Conservation (phyloP, 1,140 invertebrate species). For the Calycopis cecrops region DNA sequence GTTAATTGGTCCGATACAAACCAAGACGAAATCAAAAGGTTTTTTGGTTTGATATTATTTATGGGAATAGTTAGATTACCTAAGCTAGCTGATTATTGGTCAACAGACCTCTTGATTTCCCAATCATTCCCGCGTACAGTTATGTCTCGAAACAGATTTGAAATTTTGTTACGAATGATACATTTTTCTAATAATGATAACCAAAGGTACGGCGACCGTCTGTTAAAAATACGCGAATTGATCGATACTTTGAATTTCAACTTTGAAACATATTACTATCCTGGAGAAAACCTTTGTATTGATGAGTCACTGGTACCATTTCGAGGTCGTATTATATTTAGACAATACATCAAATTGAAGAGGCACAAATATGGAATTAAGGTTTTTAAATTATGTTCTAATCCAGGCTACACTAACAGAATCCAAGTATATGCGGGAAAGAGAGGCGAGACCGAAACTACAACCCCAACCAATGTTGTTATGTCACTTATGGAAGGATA, state of each 20-base stretch:
- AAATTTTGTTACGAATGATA: slow-evolving; percentile 32
- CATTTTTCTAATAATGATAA: slow-evolving; percentile 30
- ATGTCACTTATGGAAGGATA: slow-evolving; percentile 29
- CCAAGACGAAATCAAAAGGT: slow-evolving; percentile 28
- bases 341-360: slow-evolving; percentile 51
- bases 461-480: slow-evolving; percentile 34
- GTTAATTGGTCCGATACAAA: slow-evolving; percentile 23
- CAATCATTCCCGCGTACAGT: slow-evolving; percentile 22
- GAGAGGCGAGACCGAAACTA: slow-evolving; percentile 15
- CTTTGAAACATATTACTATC: slow-evolving; percentile 19
- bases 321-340: slow-evolving; percentile 45
- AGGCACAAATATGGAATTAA: slow-evolving; percentile 54
- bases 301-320: slow-evolving; percentile 40
- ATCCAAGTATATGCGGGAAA: slow-evolving; percentile 39
- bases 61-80: slow-evolving; percentile 34
- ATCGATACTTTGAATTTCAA: slow-evolving; percentile 14
- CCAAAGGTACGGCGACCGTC: slow-evolving; percentile 18
- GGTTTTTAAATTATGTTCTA: slow-evolving; percentile 49
- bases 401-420: slow-evolving; percentile 37
- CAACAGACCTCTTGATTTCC: slow-evolving; percentile 22
- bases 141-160: slow-evolving; percentile 34
- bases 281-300: slow-evolving; percentile 37
- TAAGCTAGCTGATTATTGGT: slow-evolving; percentile 34
- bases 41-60: slow-evolving; percentile 32
- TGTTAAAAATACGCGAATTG: slow-evolving; percentile 18